Evolutionary conservation across 2,797 vertebrate species (phyloP).

Genomic region (Mallotus villosus): DNA sequence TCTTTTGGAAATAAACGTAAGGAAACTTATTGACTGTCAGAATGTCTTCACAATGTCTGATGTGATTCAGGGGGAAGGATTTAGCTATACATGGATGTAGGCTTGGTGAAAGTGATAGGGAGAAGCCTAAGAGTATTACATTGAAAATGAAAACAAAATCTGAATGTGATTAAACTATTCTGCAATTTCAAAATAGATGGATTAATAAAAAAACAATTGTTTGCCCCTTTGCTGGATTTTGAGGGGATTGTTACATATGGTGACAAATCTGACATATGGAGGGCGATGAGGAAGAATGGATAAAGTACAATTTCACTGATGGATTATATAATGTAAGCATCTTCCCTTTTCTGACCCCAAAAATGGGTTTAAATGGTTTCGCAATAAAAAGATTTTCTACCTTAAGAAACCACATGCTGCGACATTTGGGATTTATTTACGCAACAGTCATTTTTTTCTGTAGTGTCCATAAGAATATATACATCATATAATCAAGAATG

Average conservation of each 20-base stretch:
- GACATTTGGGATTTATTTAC: conserved; percentile 66
- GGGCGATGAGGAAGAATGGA: conserved; percentile 27
- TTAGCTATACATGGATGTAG: conserved; percentile 37
- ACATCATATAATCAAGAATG: conserved; percentile 69
- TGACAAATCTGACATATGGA: conserved; percentile 44
- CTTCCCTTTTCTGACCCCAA: conserved; percentile 20
- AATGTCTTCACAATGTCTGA: no score
- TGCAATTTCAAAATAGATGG: conserved; percentile 40
- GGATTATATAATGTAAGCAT: conserved; percentile 47
- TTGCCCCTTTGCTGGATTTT: conserved; percentile 31
- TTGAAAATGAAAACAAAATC: conserved; percentile 47
- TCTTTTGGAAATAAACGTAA: no score
- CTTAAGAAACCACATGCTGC: conserved; percentile 37
- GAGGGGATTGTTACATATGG: conserved; percentile 41
- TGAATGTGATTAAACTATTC: conserved; percentile 50
- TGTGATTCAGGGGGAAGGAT: neutral
- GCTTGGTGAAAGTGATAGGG: conserved; percentile 44
- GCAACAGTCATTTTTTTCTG: conserved; percentile 70
- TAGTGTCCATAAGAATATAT: conserved; percentile 73
- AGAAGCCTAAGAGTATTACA: conserved; percentile 43
- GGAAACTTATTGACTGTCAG: no score
- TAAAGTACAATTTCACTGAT: conserved; percentile 46
- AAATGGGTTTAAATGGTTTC: conserved; percentile 15
- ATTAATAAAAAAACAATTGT: conserved; percentile 34
- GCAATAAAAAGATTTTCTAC: conserved; percentile 57